phyloP scores from a whole-genome alignment of 1,140 invertebrate species.

The Neelides sp. region DNA sequence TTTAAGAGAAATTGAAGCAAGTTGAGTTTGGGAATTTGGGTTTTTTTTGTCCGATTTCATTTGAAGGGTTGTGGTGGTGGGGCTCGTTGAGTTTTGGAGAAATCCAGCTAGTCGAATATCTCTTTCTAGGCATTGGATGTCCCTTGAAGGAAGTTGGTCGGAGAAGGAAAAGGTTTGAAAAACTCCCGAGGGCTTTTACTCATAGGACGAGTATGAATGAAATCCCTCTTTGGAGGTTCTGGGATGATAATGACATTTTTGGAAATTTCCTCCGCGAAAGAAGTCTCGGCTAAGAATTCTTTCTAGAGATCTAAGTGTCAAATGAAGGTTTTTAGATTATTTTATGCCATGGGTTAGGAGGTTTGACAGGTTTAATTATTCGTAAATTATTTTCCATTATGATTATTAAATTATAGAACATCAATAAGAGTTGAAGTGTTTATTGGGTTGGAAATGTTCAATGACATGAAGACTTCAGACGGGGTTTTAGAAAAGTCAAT shows the following conservation, averaged over 20 bases:
- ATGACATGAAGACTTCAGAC: no score
- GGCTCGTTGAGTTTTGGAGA: slow-evolving; percentile 4
- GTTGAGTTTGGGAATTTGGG: no score
- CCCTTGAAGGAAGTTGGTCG: background rate
- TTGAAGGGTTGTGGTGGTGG: background rate
- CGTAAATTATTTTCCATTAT: no score
- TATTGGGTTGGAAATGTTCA: slow-evolving; percentile 9
- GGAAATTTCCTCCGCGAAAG: slow-evolving; percentile 14
- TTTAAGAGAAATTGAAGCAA: background rate
- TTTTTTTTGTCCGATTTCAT: no score
- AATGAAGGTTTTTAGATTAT: background rate
- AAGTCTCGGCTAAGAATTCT: slow-evolving; percentile 29
- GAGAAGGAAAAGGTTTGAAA: background rate
- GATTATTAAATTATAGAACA: no score
- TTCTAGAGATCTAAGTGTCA: slow-evolving; percentile 26
- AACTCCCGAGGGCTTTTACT: background rate
- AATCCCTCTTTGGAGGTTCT: background rate
- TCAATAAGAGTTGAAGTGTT: background rate
- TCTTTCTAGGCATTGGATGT: slow-evolving; percentile 1
- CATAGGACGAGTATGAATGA: background rate
- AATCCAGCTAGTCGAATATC: slow-evolving; percentile 20
- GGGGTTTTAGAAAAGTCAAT: slow-evolving; percentile 30
- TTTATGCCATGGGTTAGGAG: background rate
- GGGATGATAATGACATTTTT: background rate
- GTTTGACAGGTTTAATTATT: background rate